These are phyloP conservation scores for Oscarella lobularis DNA, from an alignment of 37 sponge, comb jelly and placozoan species.

Conservation along the genomic window DNA sequence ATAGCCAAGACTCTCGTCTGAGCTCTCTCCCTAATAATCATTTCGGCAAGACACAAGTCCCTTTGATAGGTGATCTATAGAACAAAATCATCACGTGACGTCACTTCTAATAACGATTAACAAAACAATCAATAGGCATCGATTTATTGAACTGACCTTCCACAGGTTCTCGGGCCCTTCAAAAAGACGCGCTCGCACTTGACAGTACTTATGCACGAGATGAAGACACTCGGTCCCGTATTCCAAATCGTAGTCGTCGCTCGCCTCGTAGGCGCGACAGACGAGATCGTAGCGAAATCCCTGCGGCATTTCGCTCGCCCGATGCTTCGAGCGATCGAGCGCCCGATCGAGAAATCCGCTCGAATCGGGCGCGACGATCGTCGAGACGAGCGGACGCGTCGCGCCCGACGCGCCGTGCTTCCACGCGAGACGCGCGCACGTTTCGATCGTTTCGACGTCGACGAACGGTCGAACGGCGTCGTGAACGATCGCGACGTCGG, in stretches of 20 bases:
- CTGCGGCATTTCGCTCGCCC: background rate
- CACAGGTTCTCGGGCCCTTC: background rate
- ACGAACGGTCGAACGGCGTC: background rate
- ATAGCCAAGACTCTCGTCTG: no score
- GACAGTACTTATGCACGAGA: background rate
- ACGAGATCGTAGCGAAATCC: background rate
- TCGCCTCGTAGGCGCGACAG: background rate
- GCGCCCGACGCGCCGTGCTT: background rate
- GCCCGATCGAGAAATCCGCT: background rate
- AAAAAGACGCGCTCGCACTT: background rate
- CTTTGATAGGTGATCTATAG: no score
- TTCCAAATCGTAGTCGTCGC: background rate
- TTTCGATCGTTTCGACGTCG: background rate
- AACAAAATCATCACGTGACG: no score
- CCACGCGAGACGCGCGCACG: background rate
- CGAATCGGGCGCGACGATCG: background rate
- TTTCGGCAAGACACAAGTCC: no score
- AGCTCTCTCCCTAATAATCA: no score
- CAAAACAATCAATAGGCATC: no score
- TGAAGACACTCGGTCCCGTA: background rate
- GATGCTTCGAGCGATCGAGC: background rate
- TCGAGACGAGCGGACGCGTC: background rate
- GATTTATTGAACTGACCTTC: background rate
- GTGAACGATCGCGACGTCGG: background rate
- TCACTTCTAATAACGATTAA: no score